Base-by-base conservation (phyloP, 2,113 vertebrate genomes). In the Semnornis frantzii region DNA sequence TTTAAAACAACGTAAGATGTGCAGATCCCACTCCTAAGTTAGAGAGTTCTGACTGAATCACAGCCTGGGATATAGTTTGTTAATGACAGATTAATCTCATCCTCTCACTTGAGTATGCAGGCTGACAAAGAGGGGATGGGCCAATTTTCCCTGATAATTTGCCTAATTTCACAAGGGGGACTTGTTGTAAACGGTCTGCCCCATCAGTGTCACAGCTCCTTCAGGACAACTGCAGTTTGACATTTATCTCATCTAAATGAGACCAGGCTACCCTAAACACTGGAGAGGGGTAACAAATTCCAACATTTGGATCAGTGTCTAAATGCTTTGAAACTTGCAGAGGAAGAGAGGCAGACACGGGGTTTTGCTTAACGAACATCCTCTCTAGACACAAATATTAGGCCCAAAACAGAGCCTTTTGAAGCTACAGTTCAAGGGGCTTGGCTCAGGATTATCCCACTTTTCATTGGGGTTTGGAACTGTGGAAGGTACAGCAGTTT, bases 311-410 rank as follows among this genome's bases (percentile, higher is more conserved):
- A 33, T 63, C 13, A 19, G 33, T 3, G 33, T 59, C 34, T 71
- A 65, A 81, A 69, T 12, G 7, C 4, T 73, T 46, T 34, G 66
- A 64, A 18, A 5, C 13, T 54, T 65, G 59, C 23, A 65, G 57
- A 16, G 3, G 42, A 8, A 54, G 6, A 12, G 25, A 27, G 30
- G 6, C 0, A 5, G 46, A n/a, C 4, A 10, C 9, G 6, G 9
- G 4, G 17, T 59, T 89, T 83, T 93, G 2, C 39, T 92, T 1
- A 0, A 54, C 2, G 14, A 82, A 7, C 11, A 46, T 24, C 27
- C 17, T 76, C 30, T 86, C 52, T 37, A 89, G 46, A 46, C 6
- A 52, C 15, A 80, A 55, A 31, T 70, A 46, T 34, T 12, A 71
- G 20, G 9, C 9, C 15, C 16, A 75, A 55, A 93, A 72, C 3